Evolutionary conservation across 2,797 vertebrate genomes (phyloP).

Genomic region (Centroberyx gerrardi): DNA sequence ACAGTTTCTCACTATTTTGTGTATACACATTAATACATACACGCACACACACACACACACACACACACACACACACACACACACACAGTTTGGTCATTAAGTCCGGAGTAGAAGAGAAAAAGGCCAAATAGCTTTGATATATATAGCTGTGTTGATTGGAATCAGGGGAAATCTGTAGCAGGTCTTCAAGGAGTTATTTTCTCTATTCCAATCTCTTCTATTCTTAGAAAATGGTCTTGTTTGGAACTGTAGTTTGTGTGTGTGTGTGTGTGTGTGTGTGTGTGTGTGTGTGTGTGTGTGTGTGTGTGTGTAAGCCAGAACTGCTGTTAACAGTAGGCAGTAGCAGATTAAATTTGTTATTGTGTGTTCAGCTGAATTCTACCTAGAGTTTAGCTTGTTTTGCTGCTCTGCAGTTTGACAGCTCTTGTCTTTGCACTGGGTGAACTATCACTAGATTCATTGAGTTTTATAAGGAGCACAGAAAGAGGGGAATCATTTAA

Average conservation of each 20-base stretch:
- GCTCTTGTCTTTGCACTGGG: constrained; percentile 1
- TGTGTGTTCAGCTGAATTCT: constrained; percentile 14
- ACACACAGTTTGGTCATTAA: constrained; percentile 37
- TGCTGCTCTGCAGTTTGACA: neutral
- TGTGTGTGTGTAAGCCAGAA: too few species aligned
- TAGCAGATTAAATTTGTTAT: constrained; percentile 6
- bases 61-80: neutral
- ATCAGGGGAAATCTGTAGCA: constrained; percentile 60
- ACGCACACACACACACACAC: neutral
- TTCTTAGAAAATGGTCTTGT: constrained; percentile 12
- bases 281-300: too few species aligned
- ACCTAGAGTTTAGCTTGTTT: neutral
- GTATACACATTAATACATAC: neutral
- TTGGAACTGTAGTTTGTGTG: constrained; percentile 6
- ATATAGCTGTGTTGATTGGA: constrained; percentile 49
- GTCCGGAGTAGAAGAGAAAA: constrained; percentile 44
- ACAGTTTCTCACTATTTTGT: constrained; percentile 37
- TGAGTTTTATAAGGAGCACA: constrained; percentile 29
- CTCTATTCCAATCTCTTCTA: neutral
- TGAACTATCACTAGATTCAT: constrained; percentile 10
- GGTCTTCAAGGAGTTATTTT: constrained; percentile 39
- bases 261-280: too few species aligned
- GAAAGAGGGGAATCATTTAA: constrained; percentile 18
- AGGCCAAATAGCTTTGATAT: constrained; percentile 52
- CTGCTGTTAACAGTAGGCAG: constrained; percentile 1